Base-by-base conservation (phyloP, 1,140 invertebrate species). In the Ephestia elutella region DNA sequence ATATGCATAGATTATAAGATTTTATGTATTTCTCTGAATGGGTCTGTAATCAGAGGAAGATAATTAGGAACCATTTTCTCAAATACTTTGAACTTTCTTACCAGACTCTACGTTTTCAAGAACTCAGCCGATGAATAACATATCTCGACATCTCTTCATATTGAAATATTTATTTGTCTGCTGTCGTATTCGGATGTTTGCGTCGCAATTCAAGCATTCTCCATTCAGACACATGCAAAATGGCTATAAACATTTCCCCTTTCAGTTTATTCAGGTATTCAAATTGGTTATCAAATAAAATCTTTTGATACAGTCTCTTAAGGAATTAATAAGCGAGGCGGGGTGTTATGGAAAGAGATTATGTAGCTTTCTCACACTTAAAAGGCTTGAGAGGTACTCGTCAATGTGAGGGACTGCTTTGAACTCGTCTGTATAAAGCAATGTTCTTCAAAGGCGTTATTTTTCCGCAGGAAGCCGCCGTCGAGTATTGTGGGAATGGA, bases 141-240 rank as follows among this genome's bases (percentile, higher is more conserved):
- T 10, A 30, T 5, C 28, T 30, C 4, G 4, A 30, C 28, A 30
- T 55, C 54, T 38, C 61, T 65, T 57, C 35, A 57, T 50, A 57
- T 63, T 66, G 64, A 75, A 70, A 70, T 69, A 73, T 69, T 73
- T 75, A 70, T 72, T 70, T 72, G 63, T 64, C 58, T 69, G 49
- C 32, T 53, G 28, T 30, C 56, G 60, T 65, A 65, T 66, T 63
- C 60, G 63, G 67, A 67, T 69, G 56, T 70, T 72, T 72, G 59
- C 63, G 58, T 59, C 54, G 44, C 62, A 55, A 38, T 57, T 63
- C 55, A 32, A 54, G 58, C 35, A 57, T 51, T 51, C 18, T 56
- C 17, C 38, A 25, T 28, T 59, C 55, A 60, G 5, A 48, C 53
- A 50, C 48, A 59, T 48, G 13, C 18, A 63, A 49, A 59, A 49